Percentiles rank a stretch among this genome's conserved stretches.
Evolutionary conservation across 2,113 vertebrate genomes (phyloP).

Genomic region (Cyanoliseus patagonus): DNA sequence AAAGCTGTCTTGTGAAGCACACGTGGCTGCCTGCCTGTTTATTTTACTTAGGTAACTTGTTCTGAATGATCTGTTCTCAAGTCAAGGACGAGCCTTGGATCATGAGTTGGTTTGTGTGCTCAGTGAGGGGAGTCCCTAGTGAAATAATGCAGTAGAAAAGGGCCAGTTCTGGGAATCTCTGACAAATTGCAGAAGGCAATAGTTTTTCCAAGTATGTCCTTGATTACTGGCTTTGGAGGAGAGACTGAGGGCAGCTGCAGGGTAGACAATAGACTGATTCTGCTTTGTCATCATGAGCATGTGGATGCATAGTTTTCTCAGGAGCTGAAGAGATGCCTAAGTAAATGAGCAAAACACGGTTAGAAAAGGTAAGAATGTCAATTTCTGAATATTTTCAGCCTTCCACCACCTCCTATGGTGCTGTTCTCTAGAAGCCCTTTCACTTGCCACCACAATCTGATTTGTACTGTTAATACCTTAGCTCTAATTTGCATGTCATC

Average conservation of each 20-base stretch:
- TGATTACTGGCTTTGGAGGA: constrained; percentile 7
- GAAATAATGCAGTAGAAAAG: not conserved
- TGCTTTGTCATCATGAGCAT: constrained; percentile 43
- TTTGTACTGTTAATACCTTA: constrained; percentile 50
- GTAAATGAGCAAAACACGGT: not conserved
- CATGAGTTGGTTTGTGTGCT: not conserved
- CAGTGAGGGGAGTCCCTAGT: not conserved
- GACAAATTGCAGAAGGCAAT: not conserved
- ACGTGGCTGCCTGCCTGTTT: not conserved
- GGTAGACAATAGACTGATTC: not conserved
- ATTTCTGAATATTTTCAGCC: constrained; percentile 7
- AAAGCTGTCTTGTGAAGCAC: not conserved
- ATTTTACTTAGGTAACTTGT: not conserved
- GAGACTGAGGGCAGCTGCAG: not conserved
- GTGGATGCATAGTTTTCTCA: not conserved
- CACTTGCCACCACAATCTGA: not conserved
- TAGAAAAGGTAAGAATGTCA: not conserved
- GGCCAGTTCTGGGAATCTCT: not conserved
- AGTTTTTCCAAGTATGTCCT: not conserved
- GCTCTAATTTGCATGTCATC: constrained; percentile 50
- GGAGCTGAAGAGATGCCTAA: not conserved
- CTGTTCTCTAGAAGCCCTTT: not conserved
- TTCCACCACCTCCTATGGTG: not conserved
- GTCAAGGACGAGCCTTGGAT: not conserved
- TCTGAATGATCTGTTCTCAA: not conserved